Evolutionary conservation across 2,797 vertebrate genomes (phyloP).

Genomic region (Fringilla coelebs): DNA sequence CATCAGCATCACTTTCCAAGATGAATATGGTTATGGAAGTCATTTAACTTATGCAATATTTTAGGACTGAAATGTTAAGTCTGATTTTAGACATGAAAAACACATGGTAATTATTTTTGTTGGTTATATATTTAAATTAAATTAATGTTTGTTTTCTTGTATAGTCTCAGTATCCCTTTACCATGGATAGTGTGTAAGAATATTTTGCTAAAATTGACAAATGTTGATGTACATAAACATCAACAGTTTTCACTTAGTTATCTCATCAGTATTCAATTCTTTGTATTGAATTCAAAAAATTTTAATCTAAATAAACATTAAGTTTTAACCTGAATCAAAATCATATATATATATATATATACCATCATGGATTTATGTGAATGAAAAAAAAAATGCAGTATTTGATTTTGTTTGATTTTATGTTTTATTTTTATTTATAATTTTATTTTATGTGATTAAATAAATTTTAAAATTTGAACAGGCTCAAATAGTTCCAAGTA

Average conservation of each 20-base stretch:
- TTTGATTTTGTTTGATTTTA: neutral
- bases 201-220: neutral
- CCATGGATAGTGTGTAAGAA: neutral
- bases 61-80: neutral
- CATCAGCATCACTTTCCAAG: accelerated
- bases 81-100: neutral
- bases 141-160: neutral
- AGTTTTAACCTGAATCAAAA: neutral
- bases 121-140: neutral
- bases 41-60: neutral
- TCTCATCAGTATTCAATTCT: neutral
- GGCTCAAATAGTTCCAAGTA: neutral
- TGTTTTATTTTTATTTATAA: neutral
- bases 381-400: neutral
- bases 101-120: neutral
- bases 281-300: neutral
- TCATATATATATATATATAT: neutral
- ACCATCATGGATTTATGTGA: neutral
- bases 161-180: neutral
- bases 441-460: neutral
- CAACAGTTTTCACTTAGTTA: neutral
- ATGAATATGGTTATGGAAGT: neutral
- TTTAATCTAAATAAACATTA: neutral
- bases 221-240: neutral
- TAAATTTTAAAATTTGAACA: neutral